Evolutionary conservation across 2,888 invertebrate species (phyloP).

Genomic region (Megaustenia siamemsis): DNA sequence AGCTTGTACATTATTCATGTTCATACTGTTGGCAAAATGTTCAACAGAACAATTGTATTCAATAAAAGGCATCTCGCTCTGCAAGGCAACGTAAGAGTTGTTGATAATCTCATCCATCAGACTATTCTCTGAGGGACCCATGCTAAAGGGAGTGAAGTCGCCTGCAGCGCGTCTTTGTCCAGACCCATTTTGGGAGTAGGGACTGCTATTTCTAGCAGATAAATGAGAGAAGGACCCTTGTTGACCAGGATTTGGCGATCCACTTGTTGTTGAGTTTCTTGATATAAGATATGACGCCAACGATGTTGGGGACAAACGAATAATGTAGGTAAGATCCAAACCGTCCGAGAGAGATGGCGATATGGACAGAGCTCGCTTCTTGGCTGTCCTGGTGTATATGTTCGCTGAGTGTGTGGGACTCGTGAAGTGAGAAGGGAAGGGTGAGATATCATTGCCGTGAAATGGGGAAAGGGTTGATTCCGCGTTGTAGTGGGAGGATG

Average conservation of each 20-base stretch:
- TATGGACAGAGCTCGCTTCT: slow-evolving; percentile 76
- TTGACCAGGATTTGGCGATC: slow-evolving; percentile 69
- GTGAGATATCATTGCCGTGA: slow-evolving; percentile 70
- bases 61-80: slow-evolving; percentile 72
- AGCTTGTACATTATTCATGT: not conserved
- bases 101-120: slow-evolving; percentile 71
- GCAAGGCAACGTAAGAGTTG: slow-evolving; percentile 74
- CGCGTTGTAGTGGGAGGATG: slow-evolving; percentile 66
- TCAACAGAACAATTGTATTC: slow-evolving; percentile 65
- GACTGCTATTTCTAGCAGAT: slow-evolving; percentile 76
- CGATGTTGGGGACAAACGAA: slow-evolving; percentile 80
- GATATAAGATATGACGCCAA: slow-evolving; percentile 75
- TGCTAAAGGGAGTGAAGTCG: slow-evolving; percentile 58
- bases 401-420: slow-evolving; percentile 77
- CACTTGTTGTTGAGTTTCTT: slow-evolving; percentile 71
- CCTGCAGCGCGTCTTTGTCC: slow-evolving; percentile 64
- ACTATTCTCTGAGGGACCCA: slow-evolving; percentile 58
- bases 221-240: slow-evolving; percentile 78
- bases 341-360: slow-evolving; percentile 77
- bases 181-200: slow-evolving; percentile 72
- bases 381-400: slow-evolving; percentile 67
- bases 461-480: slow-evolving; percentile 74
- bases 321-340: slow-evolving; percentile 79
- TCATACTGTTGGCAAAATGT: slow-evolving; percentile 40
- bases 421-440: slow-evolving; percentile 73